Conservation (phyloP, 2,888 invertebrate species). For the Cheilosia pagana region DNA sequence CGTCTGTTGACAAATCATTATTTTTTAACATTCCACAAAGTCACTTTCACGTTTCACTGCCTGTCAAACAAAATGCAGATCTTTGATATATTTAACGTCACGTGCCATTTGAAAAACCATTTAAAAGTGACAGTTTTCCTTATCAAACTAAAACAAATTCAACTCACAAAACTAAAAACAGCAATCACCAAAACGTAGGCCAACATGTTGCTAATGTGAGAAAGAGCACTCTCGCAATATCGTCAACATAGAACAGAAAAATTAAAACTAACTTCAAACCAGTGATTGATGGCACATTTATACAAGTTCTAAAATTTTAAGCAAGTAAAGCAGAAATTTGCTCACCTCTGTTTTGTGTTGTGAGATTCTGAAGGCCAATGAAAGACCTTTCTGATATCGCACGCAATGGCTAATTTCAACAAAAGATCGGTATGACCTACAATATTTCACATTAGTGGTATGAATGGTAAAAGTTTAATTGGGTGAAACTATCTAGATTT, state of each 20-base stretch:
- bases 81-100: too few relatives aligned
- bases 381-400: slow-evolving; percentile 39
- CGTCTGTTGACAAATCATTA: too few relatives aligned
- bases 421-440: slow-evolving; percentile 56
- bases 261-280: slow-evolving; percentile 17
- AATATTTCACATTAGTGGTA: slow-evolving; percentile 24
- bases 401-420: slow-evolving; percentile 34
- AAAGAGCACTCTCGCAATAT: neutral
- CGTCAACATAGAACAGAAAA: neutral
- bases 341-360: slow-evolving; percentile 24
- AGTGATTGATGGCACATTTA: slow-evolving; percentile 38
- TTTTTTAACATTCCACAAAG: too few relatives aligned
- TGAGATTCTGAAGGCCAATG: slow-evolving; percentile 40
- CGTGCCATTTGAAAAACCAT: neutral
- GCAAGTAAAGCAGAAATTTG: neutral
- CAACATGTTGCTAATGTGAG: slow-evolving; percentile 33
- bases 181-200: slow-evolving; percentile 22
- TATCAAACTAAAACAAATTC: neutral
- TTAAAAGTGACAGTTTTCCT: neutral
- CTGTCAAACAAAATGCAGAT: too few relatives aligned
- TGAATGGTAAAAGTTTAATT: slow-evolving; percentile 38
- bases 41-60: too few relatives aligned
- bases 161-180: slow-evolving; percentile 53
- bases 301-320: slow-evolving; percentile 8
- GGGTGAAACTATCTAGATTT: slow-evolving; percentile 54